Evolutionary conservation across 2,888 invertebrate species (phyloP), one percentile per base, ranked within the genome.

Genomic region (Frankliniella intonsa): DNA sequence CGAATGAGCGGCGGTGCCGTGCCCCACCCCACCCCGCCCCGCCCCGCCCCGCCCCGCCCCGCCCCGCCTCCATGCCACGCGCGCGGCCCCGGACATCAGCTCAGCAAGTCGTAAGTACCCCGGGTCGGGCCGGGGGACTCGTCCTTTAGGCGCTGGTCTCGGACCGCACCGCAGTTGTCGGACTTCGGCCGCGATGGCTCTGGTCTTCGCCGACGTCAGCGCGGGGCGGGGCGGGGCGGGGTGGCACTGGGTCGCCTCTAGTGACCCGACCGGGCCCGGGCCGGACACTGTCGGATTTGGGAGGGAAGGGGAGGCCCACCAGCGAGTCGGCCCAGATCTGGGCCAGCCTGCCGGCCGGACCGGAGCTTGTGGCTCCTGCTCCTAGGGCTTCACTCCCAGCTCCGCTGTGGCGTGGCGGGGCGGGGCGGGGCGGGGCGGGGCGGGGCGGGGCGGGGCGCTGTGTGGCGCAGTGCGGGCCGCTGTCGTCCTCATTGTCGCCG

Each of bases 121-220:
- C 38, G 38, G 3, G 5, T 38, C 38, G 38, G 38, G n/a, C n/a
- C n/a, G n/a, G 38, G 38, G 38, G 38, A 38, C 38, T 38, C 38
- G 38, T 38, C 38, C 38, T 38, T 2, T 38, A 3, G 38, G 38
- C 5, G 55, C 55, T 14, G 55, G 55, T 8, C 55, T 62, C 62
- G 55, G 38, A 3, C 38, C n/a, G 62, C 55, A 55, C 7, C 62
- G 62, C 62, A 62, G 19, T 62, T 62, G 62, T 62, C n/a, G 7
- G 62, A 62, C 62, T 62, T 62, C 62, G 62, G 62, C 62, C 62
- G 3, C 62, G 62, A 62, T 62, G 62, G n/a, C 62, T 17, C 62
- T 62, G 62, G 17, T 62, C 62, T 62, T 62, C 62, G 62, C 62
- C 62, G 62, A 62, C 62, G 62, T 62, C 62, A 62, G 62, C 62